Evolutionary conservation across 1,140 invertebrate species (phyloP).

Genomic region (Hylaeus anthracinus): DNA sequence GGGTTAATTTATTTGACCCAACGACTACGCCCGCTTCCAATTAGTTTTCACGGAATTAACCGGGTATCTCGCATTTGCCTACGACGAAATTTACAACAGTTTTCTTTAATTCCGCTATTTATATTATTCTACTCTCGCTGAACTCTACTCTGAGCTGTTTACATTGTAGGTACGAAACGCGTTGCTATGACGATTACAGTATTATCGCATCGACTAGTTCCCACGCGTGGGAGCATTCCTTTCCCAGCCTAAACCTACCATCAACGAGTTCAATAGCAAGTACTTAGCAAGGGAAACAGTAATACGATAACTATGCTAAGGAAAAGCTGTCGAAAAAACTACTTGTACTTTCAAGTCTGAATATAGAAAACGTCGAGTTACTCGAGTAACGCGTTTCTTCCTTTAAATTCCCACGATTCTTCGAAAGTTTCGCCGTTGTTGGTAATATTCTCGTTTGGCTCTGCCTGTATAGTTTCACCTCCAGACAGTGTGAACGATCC

Average conservation of each 20-base stretch:
- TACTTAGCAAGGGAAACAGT: no score
- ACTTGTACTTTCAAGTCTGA: background rate
- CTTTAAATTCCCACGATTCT: no score
- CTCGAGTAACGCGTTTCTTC: no score
- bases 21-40: slow-evolving; percentile 61
- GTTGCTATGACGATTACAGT: no score
- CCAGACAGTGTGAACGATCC: background rate
- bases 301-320: background rate
- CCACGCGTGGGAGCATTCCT: background rate
- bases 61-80: slow-evolving; percentile 39
- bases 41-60: slow-evolving; percentile 54
- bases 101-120: background rate
- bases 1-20: slow-evolving; percentile 77
- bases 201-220: background rate
- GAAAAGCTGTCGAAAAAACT: background rate
- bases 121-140: background rate
- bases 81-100: slow-evolving; percentile 20
- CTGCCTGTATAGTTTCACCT: background rate
- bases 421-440: no score
- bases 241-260: background rate
- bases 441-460: background rate
- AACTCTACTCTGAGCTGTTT: no score
- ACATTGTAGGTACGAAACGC: background rate
- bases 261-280: background rate
- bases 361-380: background rate